Percentiles rank a stretch among this genome's conserved stretches.
Conservation (phyloP, 2,113 vertebrate genomes). For the Athene cunicularia region DNA sequence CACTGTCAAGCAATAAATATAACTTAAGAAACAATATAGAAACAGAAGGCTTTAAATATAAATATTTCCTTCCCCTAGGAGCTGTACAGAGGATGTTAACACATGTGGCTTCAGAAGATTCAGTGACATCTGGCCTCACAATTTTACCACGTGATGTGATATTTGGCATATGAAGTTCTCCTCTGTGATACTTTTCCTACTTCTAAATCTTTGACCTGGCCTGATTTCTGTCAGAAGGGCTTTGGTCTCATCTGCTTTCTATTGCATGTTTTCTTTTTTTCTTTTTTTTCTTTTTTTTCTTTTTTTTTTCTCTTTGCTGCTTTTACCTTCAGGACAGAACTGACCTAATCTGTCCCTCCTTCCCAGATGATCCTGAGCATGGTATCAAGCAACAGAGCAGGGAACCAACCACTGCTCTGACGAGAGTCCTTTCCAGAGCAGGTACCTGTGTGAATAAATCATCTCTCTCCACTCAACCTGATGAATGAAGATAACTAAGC, state of each 20-base stretch:
- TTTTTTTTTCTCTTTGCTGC: background rate
- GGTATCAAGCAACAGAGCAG: background rate
- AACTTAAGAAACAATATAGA: background rate
- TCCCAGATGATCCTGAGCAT: background rate
- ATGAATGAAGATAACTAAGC: background rate
- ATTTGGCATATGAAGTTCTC: background rate
- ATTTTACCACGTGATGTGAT: background rate
- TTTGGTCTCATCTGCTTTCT: background rate
- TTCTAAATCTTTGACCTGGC: background rate
- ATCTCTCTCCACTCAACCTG: background rate
- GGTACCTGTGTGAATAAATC: background rate
- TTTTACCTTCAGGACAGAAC: background rate
- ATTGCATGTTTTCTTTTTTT: background rate
- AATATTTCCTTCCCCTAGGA: background rate
- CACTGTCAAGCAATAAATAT: background rate
- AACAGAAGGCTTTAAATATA: background rate
- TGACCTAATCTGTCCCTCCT: background rate
- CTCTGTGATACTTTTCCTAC: background rate
- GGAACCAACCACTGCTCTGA: background rate
- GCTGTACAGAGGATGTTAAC: background rate
- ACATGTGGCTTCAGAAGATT: background rate
- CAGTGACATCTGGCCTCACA: background rate
- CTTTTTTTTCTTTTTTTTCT: background rate
- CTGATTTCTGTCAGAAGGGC: background rate
- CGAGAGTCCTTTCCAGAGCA: background rate